Percentiles rank a stretch among this genome's conserved stretches.
Conservation (phyloP, 2,888 invertebrate genomes). For the Oligia latruncula region DNA sequence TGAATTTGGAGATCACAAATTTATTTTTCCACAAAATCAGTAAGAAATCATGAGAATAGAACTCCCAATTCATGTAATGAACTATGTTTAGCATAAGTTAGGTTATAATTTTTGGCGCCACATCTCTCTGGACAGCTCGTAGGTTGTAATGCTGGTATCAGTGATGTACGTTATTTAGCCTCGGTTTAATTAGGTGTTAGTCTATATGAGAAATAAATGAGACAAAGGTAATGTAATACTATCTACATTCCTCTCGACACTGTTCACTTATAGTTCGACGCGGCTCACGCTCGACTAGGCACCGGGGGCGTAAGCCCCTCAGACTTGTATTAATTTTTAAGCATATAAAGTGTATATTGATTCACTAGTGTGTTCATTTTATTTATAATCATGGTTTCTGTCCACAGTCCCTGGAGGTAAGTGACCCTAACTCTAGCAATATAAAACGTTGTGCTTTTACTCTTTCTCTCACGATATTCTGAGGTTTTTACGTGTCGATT, state of each 20-base stretch:
- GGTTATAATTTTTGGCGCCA: slow-evolving; percentile 60
- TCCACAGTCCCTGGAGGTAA: slow-evolving; percentile 87
- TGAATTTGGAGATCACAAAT: slow-evolving; percentile 62
- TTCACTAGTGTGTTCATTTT: slow-evolving; percentile 89
- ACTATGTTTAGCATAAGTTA: slow-evolving; percentile 67
- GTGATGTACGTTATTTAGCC: slow-evolving; percentile 72
- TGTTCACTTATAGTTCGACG: slow-evolving; percentile 78
- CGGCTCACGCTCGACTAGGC: slow-evolving; percentile 72
- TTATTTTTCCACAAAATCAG: slow-evolving; percentile 52
- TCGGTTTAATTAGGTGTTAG: slow-evolving; percentile 81
- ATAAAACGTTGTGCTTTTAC: slow-evolving; percentile 52
- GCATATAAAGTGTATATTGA: slow-evolving; percentile 90
- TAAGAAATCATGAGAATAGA: slow-evolving; percentile 56
- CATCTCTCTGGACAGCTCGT: slow-evolving; percentile 74
- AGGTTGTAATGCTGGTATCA: slow-evolving; percentile 71
- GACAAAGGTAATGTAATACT: slow-evolving; percentile 83
- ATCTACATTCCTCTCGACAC: slow-evolving; percentile 83
- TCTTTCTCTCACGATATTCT: slow-evolving; percentile 40
- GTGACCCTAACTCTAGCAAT: slow-evolving; percentile 78
- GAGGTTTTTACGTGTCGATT: slow-evolving; percentile 53
- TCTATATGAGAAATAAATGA: slow-evolving; percentile 72
- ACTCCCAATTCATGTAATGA: slow-evolving; percentile 63
- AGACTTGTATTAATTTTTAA: slow-evolving; percentile 88
- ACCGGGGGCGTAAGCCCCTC: slow-evolving; percentile 73
- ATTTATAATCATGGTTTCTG: slow-evolving; percentile 87